Evolutionary conservation across 2,797 vertebrate genomes (phyloP), one percentile per base, ranked within the genome.

Genomic region (Clamator glandarius): DNA sequence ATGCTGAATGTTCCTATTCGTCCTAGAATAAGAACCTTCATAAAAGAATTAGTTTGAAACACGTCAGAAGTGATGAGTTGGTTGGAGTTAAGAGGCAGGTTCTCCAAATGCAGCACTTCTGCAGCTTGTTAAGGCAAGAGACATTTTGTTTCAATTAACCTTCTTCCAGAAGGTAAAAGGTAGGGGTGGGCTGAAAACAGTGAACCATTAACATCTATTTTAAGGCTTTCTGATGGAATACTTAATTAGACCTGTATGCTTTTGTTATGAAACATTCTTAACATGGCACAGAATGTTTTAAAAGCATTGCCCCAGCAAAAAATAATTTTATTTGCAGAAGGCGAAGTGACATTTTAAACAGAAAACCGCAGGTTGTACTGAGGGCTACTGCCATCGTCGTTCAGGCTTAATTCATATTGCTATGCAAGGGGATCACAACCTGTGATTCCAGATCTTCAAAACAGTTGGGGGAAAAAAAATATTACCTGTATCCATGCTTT

Each of bases 401-500:
- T 31, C 7, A 2, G 39, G 42, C 5, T 91, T 28, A 76, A 79
- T 33, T 78, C 23, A 36, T 8, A 19, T 12, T 9, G 5, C 28
- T 14, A 8, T 1, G 8, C 41, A 69, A 7, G 84, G 3, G 6
- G 28, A 48, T 54, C 39, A 54, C 19, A 62, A 11, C 16, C 20
- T 35, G 11, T 14, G 64, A 74, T 23, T 15, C 8, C 72, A 58
- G 35, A 11, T 14, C 48, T 36, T 48, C 5, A 61, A 80, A 46
- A 8, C 1, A 54, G 36, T 36, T n/a, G n/a, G n/a, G n/a, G n/a
- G n/a, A n/a, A n/a, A n/a, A n/a, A n/a, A n/a, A n/a, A n/a, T n/a
- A n/a, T n/a, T n/a, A n/a, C 99, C 99, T 98, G 99, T 99, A 97
- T 99, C 99, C 99, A 99, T 99, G 98, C 99, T 99, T 98, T 99